Percentiles rank a stretch among this genome's conserved stretches.
Conservation (phyloP, 2,113 vertebrate genomes). For the Macrotus californicus region DNA sequence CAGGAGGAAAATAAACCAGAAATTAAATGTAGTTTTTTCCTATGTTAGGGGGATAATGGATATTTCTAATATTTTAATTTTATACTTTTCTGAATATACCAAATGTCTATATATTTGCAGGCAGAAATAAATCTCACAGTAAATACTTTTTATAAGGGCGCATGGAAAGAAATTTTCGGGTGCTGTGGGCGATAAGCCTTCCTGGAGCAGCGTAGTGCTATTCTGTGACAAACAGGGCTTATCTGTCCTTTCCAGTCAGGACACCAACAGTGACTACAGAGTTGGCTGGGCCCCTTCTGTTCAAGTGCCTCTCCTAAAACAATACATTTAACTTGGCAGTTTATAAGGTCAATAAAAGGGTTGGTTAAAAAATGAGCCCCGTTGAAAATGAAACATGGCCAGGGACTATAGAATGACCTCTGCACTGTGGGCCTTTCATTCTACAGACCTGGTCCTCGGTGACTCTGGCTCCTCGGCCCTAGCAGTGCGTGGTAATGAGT, state of each 20-base stretch:
- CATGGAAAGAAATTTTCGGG: background rate
- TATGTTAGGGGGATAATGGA: background rate
- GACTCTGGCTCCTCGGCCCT: background rate
- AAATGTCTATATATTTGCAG: background rate
- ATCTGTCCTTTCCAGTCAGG: background rate
- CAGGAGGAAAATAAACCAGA: background rate
- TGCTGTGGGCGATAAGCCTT: background rate
- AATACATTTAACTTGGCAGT: background rate
- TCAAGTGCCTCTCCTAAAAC: constrained; percentile 1
- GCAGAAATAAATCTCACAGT: background rate
- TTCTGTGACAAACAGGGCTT: background rate
- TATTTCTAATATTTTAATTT: background rate
- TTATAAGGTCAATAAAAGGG: background rate
- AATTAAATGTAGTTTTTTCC: background rate
- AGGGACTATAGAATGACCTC: background rate
- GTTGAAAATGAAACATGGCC: background rate
- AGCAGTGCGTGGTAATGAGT: background rate
- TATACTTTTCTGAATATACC: background rate
- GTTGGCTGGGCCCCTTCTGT: background rate
- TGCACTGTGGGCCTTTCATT: background rate
- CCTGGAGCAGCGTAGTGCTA: background rate
- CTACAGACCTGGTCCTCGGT: background rate
- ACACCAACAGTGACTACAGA: background rate
- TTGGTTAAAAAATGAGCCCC: background rate
- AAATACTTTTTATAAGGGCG: background rate